Conservation (phyloP, 2,888 invertebrate genomes). For the Drosophila incognita region DNA sequence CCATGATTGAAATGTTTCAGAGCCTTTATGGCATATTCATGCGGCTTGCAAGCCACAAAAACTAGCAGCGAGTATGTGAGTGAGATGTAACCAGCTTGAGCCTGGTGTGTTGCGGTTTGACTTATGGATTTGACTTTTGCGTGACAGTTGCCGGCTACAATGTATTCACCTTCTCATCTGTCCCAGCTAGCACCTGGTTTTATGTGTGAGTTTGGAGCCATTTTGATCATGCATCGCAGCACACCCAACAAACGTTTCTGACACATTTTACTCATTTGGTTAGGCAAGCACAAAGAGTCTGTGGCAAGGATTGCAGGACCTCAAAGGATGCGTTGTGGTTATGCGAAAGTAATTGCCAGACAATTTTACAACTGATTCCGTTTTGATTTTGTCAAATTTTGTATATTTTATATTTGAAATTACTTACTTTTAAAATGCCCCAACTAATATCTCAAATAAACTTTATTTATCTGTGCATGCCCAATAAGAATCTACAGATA, state of each 20-base stretch:
- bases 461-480: not conserved
- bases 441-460: not conserved
- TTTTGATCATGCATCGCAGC: constrained; percentile 43
- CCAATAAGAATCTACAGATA: not conserved
- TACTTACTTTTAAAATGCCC: not conserved
- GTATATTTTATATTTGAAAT: not conserved
- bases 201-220: constrained; percentile 32
- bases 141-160: constrained; percentile 40
- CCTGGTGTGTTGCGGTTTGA: constrained; percentile 59
- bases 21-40: constrained; percentile 37
- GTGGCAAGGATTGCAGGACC: not conserved
- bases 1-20: constrained; percentile 35
- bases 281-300: constrained; percentile 38
- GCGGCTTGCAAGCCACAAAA: constrained; percentile 42
- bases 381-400: not conserved
- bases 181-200: constrained; percentile 28
- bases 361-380: not conserved
- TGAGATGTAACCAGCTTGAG: constrained; percentile 44
- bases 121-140: constrained; percentile 65
- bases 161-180: constrained; percentile 8
- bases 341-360: constrained; percentile 13
- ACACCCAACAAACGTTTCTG: constrained; percentile 67
- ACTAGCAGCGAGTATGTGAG: constrained; percentile 15
- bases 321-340: constrained; percentile 5
- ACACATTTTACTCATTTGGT: constrained; percentile 75